Conservation (phyloP, 1,140 invertebrate species). For the Augochlora pura region DNA sequence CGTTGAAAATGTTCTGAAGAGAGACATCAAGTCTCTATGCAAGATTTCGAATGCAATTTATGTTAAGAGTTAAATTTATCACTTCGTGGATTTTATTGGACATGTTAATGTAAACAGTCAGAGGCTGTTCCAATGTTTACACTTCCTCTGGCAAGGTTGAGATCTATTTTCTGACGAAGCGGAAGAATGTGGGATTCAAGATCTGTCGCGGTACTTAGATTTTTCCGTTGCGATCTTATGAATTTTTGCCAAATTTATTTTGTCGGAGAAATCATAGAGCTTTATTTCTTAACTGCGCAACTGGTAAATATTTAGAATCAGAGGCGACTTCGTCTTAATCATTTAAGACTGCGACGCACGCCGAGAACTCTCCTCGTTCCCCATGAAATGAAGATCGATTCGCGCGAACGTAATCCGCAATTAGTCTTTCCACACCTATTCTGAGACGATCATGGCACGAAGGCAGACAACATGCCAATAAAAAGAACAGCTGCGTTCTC, state of each 20-base stretch:
- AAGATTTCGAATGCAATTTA: too few species aligned
- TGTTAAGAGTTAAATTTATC: too few species aligned
- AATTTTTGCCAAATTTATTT: background rate
- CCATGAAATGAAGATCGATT: background rate
- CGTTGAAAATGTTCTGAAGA: too few species aligned
- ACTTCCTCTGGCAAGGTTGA: background rate
- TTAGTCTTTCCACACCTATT: background rate
- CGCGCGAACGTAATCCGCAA: background rate
- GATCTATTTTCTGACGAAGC: slow-evolving; percentile 1
- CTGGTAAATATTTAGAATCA: too few species aligned
- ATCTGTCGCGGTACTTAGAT: background rate
- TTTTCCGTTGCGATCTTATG: background rate
- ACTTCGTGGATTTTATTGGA: background rate
- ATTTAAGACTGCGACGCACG: too few species aligned
- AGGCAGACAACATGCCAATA: background rate
- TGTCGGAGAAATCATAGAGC: background rate
- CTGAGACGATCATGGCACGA: background rate
- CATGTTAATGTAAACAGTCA: background rate
- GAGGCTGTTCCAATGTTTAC: background rate
- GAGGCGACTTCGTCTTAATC: too few species aligned
- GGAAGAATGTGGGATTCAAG: background rate
- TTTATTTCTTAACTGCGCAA: background rate
- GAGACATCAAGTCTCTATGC: too few species aligned
- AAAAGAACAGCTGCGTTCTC: background rate
- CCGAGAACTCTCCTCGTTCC: too few species aligned